phyloP scores from a whole-genome alignment of 2,888 invertebrate species.

The Drosophila fulvimacula region DNA sequence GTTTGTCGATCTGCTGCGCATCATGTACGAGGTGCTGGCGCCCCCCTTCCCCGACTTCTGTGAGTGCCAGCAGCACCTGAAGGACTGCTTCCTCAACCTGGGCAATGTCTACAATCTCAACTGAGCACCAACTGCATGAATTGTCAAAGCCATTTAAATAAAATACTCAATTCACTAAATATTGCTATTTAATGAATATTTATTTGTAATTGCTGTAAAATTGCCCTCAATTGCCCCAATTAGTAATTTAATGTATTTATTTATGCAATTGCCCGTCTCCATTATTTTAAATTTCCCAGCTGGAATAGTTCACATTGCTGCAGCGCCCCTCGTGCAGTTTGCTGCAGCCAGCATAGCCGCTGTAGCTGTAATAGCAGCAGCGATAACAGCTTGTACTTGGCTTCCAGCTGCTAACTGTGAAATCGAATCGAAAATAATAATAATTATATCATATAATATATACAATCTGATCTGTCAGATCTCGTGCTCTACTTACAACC shows the following conservation, averaged over 20 bases:
- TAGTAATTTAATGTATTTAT: neutral
- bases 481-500: constrained; percentile 52
- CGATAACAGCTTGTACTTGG: constrained; percentile 63
- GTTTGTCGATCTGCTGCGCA: constrained; percentile 88
- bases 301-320: neutral
- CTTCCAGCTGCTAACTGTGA: constrained; percentile 51
- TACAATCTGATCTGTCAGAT: neutral
- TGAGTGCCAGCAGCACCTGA: constrained; percentile 90
- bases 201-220: constrained; percentile 11
- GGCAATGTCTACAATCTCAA: constrained; percentile 85
- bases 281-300: constrained; percentile 13
- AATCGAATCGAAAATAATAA: neutral
- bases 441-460: neutral
- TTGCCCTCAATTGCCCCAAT: neutral
- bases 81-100: constrained; percentile 88
- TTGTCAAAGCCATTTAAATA: neutral
- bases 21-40: constrained; percentile 89
- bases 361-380: constrained; percentile 63
- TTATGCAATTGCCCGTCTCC: constrained; percentile 1
- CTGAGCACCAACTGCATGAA: constrained; percentile 21
- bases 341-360: constrained; percentile 68
- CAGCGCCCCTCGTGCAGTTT: constrained; percentile 57
- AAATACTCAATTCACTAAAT: neutral
- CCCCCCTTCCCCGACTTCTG: constrained; percentile 91
- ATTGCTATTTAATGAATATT: neutral